A percentile compares a stretch with the other conserved stretches of the same genome.
Conservation (phyloP, 2,797 vertebrate species). For the Heteromormyrus szaboi region DNA sequence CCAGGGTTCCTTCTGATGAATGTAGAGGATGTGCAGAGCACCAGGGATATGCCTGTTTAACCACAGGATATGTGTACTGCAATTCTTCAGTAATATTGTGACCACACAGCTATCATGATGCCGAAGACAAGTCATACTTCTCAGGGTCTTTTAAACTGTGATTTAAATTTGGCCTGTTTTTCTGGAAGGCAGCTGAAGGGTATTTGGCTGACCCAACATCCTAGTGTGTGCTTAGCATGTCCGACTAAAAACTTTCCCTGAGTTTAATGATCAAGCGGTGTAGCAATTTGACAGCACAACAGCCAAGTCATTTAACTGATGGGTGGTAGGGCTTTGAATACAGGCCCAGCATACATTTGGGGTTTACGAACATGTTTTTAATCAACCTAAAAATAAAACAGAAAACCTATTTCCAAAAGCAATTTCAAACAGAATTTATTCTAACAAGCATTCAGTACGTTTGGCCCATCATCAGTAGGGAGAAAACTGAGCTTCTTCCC, state of each 20-base stretch:
- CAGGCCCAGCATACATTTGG: neutral
- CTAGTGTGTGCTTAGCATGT: neutral
- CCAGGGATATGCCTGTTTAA: neutral
- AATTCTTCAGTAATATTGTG: neutral
- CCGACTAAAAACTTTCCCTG: neutral
- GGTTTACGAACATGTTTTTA: neutral
- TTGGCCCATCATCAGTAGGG: neutral
- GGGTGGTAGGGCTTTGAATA: neutral
- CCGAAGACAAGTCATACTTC: neutral
- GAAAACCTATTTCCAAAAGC: slow-evolving; percentile 23
- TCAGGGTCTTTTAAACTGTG: neutral
- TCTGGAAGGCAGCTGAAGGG: neutral
- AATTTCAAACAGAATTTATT: slow-evolving; percentile 21
- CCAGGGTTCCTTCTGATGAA: slow-evolving; percentile 7
- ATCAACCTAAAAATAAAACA: neutral
- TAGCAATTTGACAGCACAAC: neutral
- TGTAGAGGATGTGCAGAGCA: neutral
- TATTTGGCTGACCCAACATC: neutral
- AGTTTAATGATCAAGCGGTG: neutral
- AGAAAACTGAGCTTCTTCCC: neutral
- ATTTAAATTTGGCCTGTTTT: neutral
- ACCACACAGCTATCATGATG: neutral
- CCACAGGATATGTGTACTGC: neutral
- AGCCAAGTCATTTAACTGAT: neutral
- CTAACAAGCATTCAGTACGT: neutral